phyloP scores from a whole-genome alignment of 2,113 vertebrate genomes.

The Anoura caudifer region DNA sequence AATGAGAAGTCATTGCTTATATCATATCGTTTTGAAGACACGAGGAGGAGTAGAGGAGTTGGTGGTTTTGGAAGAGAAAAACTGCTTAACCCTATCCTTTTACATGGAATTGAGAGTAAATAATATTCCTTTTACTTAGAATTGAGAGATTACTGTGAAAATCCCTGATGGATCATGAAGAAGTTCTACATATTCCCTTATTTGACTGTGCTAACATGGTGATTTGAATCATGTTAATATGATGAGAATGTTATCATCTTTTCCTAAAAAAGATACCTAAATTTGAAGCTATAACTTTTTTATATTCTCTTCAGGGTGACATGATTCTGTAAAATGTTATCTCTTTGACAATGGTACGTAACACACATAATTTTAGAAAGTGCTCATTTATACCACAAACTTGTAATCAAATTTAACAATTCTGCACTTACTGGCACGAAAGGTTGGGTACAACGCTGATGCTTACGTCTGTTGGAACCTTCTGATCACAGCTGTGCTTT shows the following conservation, averaged over 20 bases:
- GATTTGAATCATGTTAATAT: neutral
- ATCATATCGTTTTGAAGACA: neutral
- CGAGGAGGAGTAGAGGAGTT: neutral
- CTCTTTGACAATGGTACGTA: slow-evolving; percentile 55
- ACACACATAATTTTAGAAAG: slow-evolving; percentile 8
- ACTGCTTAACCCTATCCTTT: neutral
- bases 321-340: neutral
- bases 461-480: neutral
- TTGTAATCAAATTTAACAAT: neutral
- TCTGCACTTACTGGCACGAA: neutral
- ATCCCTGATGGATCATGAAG: neutral
- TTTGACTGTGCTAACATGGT: neutral
- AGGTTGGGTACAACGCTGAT: neutral
- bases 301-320: neutral
- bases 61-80: neutral
- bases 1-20: neutral
- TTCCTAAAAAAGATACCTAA: neutral
- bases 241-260: neutral
- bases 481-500: slow-evolving; percentile 8
- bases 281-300: neutral
- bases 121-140: neutral
- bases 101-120: neutral
- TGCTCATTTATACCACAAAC: neutral
- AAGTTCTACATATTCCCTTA: neutral
- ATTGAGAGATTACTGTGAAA: neutral